Evolutionary conservation across 2,888 invertebrate species (phyloP).

Genomic region (Noctua comes): DNA sequence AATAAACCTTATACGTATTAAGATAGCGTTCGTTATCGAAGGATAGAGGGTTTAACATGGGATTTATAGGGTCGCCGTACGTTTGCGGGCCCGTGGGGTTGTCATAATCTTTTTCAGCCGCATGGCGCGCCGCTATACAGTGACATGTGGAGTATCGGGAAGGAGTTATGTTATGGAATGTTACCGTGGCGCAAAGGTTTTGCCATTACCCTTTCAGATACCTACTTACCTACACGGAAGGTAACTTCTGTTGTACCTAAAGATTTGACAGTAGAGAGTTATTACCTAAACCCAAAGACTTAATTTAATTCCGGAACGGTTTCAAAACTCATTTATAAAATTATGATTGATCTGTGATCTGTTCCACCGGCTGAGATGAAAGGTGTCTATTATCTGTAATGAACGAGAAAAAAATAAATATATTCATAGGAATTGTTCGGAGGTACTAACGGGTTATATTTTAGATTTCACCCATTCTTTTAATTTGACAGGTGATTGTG

Average conservation of each 20-base stretch:
- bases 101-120: conserved; percentile 90
- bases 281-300: conserved; percentile 15
- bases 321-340: conserved; percentile 45
- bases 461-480: conserved; percentile 71
- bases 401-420: conserved; percentile 47
- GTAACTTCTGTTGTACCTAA: conserved; percentile 26
- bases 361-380: conserved; percentile 58
- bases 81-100: conserved; percentile 82
- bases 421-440: conserved; percentile 55
- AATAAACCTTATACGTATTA: conserved; percentile 75
- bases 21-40: conserved; percentile 76
- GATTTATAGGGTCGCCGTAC: conserved; percentile 84
- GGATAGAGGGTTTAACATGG: conserved; percentile 71
- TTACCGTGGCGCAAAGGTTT: conserved; percentile 68
- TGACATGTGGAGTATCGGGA: conserved; percentile 82
- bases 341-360: conserved; percentile 59
- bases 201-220: conserved; percentile 54
- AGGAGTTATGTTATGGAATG: conserved; percentile 81
- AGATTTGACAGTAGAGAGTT: conserved; percentile 11
- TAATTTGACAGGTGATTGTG: conserved; percentile 79
- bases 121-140: conserved; percentile 83
- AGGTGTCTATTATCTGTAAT: conserved; percentile 59
- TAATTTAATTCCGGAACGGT: conserved; percentile 33
- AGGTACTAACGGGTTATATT: conserved; percentile 61
- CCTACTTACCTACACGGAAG: conserved; percentile 32